A percentile compares a stretch with the other conserved stretches of the same genome.
Conservation (phyloP, 2,113 vertebrate species). For the Noctilio leporinus region DNA sequence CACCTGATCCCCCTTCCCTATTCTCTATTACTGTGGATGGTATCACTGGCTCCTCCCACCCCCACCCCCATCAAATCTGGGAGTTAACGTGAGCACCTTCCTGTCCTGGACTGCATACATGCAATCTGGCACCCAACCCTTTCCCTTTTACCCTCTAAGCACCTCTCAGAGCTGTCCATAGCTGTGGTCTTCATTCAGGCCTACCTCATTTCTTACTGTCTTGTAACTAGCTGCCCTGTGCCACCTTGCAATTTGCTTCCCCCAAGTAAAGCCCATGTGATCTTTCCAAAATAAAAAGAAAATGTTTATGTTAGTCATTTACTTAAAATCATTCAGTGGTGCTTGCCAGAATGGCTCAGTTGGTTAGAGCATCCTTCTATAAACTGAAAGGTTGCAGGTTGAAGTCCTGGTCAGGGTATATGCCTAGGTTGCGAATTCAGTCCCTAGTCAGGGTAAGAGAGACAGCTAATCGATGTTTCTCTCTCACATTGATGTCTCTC, state of each 20-base stretch:
- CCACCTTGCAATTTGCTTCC: background rate
- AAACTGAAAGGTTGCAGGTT: too few relatives aligned
- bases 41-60: background rate
- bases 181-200: background rate
- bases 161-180: background rate
- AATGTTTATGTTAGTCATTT: background rate
- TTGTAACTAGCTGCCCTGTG: background rate
- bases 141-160: background rate
- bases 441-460: too few relatives aligned
- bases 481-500: too few relatives aligned
- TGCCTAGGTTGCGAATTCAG: too few relatives aligned
- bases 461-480: too few relatives aligned
- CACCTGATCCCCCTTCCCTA: background rate
- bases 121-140: background rate
- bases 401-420: too few relatives aligned
- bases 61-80: background rate
- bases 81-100: background rate
- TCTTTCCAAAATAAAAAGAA: background rate
- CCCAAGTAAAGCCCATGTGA: background rate
- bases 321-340: background rate
- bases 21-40: background rate
- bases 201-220: background rate
- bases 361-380: too few relatives aligned
- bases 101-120: background rate
- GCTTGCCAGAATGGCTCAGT: too few relatives aligned